phyloP scores from a whole-genome alignment of 1,140 invertebrate species.

The Ditylenchus dipsaci region DNA sequence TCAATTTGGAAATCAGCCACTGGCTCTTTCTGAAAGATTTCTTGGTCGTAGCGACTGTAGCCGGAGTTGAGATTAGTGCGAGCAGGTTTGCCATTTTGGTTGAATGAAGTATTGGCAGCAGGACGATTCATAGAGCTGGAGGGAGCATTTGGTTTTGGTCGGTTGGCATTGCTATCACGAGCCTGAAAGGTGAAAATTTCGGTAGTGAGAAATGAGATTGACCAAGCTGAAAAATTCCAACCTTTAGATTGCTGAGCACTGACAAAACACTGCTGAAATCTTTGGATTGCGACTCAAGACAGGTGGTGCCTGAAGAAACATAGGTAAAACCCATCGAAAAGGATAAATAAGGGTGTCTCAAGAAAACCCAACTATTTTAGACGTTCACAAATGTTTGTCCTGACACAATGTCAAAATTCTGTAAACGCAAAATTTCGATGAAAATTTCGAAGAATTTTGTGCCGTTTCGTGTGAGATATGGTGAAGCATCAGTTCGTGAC shows the following conservation, averaged over 20 bases:
- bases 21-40: conserved; percentile 45
- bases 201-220: neutral
- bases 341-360: no score
- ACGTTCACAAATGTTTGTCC: no score
- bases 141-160: neutral
- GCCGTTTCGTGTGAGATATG: no score
- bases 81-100: neutral
- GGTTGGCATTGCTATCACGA: conserved; percentile 2
- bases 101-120: neutral
- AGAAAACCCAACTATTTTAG: no score
- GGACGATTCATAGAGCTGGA: neutral
- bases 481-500: no score
- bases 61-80: conserved; percentile 10
- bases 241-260: conserved; percentile 25
- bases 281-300: conserved; percentile 30
- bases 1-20: conserved; percentile 54
- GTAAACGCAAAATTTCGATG: no score
- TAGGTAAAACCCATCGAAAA: no score
- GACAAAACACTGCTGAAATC: conserved; percentile 25
- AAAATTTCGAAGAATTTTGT: no score
- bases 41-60: conserved; percentile 55
- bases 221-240: neutral
- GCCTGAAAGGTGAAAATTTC: neutral
- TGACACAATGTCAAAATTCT: no score
- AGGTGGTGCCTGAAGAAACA: conserved; percentile 7